Base-by-base conservation (phyloP, 1,140 invertebrate species). In the Calliphora vicina region DNA sequence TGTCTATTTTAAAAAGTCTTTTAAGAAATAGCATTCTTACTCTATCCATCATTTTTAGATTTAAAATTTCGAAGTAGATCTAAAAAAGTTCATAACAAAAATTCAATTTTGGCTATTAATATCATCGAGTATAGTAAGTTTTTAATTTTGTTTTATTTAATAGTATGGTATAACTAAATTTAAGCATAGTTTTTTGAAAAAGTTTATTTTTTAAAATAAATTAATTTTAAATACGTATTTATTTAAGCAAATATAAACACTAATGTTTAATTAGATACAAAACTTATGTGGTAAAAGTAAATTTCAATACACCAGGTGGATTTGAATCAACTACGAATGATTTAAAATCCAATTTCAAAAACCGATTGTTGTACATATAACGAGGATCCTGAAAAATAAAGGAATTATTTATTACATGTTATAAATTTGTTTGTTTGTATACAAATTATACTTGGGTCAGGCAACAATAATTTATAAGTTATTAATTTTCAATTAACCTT, bases 301-400 rank as follows among this genome's bases (percentile, higher is more conserved):
- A 88, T 85, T 87, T 87, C 0, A 88, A 83, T n/a, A 88, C 87
- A 1, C 87, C 87, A 0, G 86, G 83, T 20, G 85, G 74, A 45
- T 87, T 84, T 25, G 84, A 80, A 81, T 84, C 84, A 2, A 82
- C 73, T 25, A 80, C 71, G 42, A 85, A 81, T 20, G 78, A 74
- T 45, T 85, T 87, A 0, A 84, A 26, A 82, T 88, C 85, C n/a
- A 88, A 86, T 42, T 84, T 83, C 13, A 88, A 78, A 12, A 84
- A 73, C 15, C 84, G 85, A 9, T 83, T 74, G 42, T 83, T 85
- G n/a, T 85, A 82, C 71, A 88, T 43, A 43, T 84, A 86, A 2
- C 84, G 85, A 0, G 86, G 76, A 82, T 84, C 84, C 61, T 88
- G 72, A 1, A 81, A 61, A n/a, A n/a, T n/a, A n/a, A n/a, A n/a